These are phyloP conservation scores for Phorcus lineatus DNA, from an alignment of 2,888 invertebrate genomes.

Conservation along the genomic window DNA sequence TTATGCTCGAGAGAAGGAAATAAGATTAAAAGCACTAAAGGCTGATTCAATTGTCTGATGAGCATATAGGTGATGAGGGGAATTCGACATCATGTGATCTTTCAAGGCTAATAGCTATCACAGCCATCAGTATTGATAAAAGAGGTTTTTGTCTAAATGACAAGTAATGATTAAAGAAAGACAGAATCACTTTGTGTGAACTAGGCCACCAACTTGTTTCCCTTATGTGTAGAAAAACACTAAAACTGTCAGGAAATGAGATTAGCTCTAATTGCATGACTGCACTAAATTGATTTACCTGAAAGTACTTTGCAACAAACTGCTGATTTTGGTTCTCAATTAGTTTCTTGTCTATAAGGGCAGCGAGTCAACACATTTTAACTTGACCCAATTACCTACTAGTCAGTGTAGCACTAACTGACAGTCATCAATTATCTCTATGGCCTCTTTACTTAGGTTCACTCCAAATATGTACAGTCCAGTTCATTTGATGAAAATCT, in stretches of 20 bases:
- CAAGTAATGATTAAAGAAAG: too few species aligned
- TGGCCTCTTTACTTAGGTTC: too few species aligned
- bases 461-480: background rate
- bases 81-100: too few species aligned
- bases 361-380: background rate
- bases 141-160: too few species aligned
- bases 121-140: too few species aligned
- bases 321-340: background rate
- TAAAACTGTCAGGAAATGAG: background rate
- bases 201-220: background rate
- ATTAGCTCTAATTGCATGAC: background rate
- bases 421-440: too few species aligned
- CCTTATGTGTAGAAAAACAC: background rate
- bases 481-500: too few species aligned
- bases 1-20: background rate
- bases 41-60: background rate
- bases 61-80: too few species aligned
- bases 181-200: too few species aligned
- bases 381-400: background rate
- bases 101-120: too few species aligned
- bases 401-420: background rate
- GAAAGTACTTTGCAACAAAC: background rate
- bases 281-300: slow-evolving; percentile 8
- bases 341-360: background rate
- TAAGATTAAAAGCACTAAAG: slow-evolving; percentile 1